These are phyloP conservation scores for Sebastes alutus DNA, from an alignment of 2,797 vertebrate species.

Conservation along the genomic window DNA sequence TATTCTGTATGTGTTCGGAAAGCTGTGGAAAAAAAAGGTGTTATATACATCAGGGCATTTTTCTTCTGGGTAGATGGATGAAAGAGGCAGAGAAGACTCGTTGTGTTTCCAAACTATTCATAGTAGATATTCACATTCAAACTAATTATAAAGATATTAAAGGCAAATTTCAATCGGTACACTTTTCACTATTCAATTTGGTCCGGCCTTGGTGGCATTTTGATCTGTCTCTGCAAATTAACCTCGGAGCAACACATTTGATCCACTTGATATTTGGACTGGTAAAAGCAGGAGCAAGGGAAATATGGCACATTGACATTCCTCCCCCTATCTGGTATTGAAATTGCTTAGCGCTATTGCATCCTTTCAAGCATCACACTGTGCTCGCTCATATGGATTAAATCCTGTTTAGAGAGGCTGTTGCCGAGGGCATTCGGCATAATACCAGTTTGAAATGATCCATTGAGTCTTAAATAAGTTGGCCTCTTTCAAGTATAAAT, in stretches of 20 bases:
- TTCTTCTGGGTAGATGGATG: neutral
- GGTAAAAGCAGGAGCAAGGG: conserved; percentile 50
- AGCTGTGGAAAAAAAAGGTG: neutral
- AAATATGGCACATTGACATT: conserved; percentile 72
- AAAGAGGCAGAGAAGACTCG: neutral
- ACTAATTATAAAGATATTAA: neutral
- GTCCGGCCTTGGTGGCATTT: conserved; percentile 38
- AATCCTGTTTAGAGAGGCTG: conserved; percentile 72
- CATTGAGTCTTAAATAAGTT: conserved; percentile 63
- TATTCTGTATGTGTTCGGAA: neutral
- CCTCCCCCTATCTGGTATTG: conserved; percentile 74
- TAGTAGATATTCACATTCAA: neutral
- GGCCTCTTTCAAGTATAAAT: conserved; percentile 44
- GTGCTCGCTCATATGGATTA: conserved; percentile 73
- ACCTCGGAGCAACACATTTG: conserved; percentile 57
- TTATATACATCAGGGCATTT: neutral
- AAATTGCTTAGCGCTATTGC: conserved; percentile 75
- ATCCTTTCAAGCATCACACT: conserved; percentile 77
- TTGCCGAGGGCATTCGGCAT: conserved; percentile 70
- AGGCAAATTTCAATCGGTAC: neutral
- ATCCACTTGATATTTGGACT: conserved; percentile 63
- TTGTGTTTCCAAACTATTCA: neutral
- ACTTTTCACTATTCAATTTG: conserved; percentile 32
- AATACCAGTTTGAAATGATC: conserved; percentile 69
- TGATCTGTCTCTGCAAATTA: conserved; percentile 53